Evolutionary conservation across 2,888 invertebrate species (phyloP), one percentile per base, ranked within the genome.

Genomic region (Danaus chrysippus): DNA sequence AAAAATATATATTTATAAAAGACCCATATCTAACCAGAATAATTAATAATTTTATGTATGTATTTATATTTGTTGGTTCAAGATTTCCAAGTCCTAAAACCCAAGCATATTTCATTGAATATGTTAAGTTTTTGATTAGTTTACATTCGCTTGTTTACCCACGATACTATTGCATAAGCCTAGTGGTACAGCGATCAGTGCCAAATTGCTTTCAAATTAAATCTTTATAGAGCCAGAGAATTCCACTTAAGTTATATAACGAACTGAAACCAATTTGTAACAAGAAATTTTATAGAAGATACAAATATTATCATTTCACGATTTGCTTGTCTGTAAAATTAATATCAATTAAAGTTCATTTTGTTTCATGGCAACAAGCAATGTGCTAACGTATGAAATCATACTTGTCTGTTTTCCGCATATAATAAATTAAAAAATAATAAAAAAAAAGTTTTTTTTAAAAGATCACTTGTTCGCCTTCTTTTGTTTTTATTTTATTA

Each of bases 201-300:
- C 69, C 69, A 68, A 69, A 69, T 69, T 68, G 69, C 69, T 66
- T 68, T 69, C 66, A 63, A 63, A 69, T 68, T 69, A 68, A 68
- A 68, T 65, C 64, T 67, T 67, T 65, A 61, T 62, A 65, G 58
- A 62, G 56, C 53, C 64, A 58, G 67, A 58, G 61, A 62, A 64
- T 67, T 62, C 65, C 64, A 67, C 64, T 67, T 63, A 54, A 61
- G 62, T 67, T 67, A 65, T 65, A 57, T 67, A 67, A 67, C 64
- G 56, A 60, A 63, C 62, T 58, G 62, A 64, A 61, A 60, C 64
- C 64, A 67, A 65, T 61, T 65, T 67, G 60, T 49, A 42, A 58
- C 58, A 56, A 58, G 62, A 62, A 62, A 56, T 65, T 59, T 52
- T 56, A 60, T 54, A 64, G 56, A 64, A 64, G 61, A 56, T 42